Base-by-base conservation (phyloP, 2,797 vertebrate genomes). In the Limnodromus scolopaceus region DNA sequence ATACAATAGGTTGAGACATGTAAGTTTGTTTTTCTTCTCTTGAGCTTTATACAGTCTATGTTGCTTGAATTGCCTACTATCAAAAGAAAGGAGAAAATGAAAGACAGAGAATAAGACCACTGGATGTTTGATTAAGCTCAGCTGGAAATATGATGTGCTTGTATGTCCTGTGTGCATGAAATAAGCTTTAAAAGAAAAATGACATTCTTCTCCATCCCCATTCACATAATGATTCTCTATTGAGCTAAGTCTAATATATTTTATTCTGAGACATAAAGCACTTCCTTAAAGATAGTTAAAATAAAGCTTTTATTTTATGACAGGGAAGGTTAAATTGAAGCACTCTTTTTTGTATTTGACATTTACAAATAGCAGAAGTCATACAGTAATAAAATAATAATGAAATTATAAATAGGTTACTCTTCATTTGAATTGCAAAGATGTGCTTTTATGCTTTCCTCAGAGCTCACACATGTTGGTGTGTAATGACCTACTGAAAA, bases 351-450 rank as follows among this genome's bases (percentile, higher is more conserved):
- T 63, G 30, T 83, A 39, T 81, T 95, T 96, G 88, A 91, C 53
- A 96, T 84, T 96, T 95, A 93, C 36, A 97, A 96, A 97, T 71
- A 87, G 46, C 34, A 89, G 55, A 89, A 96, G 63, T 88, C 89
- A 78, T 34, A 61, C 38, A 72, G 39, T 64, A 78, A 89, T 89
- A 82, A 96, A 97, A 81, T 86, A 96, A 96, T 96, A 96, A 96
- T 96, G 72, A 96, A 95, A 96, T 85, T 92, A 88, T 95, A 95
- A 93, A 92, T 89, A 96, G 89, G 51, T 36, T 94, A 65, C 32
- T 91, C 78, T 84, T 95, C 64, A 96, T 97, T 93, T 95, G 88
- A 95, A 95, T 96, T 97, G 86, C 89, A 95, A 95, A 94, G 43
- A 57, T 68, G 51, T 46, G 55, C 71, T 89, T 92, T 89, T 87